Evolutionary conservation across 2,113 vertebrate genomes (phyloP).

Genomic region (Ondatra zibethicus): DNA sequence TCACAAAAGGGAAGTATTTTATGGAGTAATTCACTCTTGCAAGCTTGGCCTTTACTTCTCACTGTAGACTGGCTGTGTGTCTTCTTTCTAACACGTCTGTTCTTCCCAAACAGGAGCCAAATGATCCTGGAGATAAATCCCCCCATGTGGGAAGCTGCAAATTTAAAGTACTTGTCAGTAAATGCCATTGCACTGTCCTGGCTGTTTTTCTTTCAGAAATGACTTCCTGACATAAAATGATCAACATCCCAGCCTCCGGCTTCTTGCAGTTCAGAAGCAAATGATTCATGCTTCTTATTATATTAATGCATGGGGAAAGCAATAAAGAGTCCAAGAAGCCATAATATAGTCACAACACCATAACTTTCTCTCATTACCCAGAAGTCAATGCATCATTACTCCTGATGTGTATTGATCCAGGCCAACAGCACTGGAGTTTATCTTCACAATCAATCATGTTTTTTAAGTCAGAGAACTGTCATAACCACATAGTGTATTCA

Average conservation of each 20-base stretch:
- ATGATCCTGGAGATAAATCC: slow-evolving; percentile 62
- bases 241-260: slow-evolving; percentile 52
- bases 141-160: slow-evolving; percentile 14
- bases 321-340: slow-evolving; percentile 74
- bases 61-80: not conserved
- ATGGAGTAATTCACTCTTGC: slow-evolving; percentile 25
- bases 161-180: slow-evolving; percentile 66
- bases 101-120: slow-evolving; percentile 19
- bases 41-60: slow-evolving; percentile 1
- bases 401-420: slow-evolving; percentile 69
- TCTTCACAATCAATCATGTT: slow-evolving; percentile 56
- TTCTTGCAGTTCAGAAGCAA: slow-evolving; percentile 62
- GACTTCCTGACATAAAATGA: slow-evolving; percentile 73
- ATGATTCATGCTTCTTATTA: slow-evolving; percentile 76
- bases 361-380: slow-evolving; percentile 76
- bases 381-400: slow-evolving; percentile 77
- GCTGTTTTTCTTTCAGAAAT: slow-evolving; percentile 74
- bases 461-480: slow-evolving; percentile 61
- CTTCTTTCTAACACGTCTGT: not conserved
- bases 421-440: slow-evolving; percentile 54
- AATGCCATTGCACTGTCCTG: slow-evolving; percentile 10
- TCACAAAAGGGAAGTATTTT: not conserved
- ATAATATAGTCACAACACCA: slow-evolving; percentile 70
- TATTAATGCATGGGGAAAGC: slow-evolving; percentile 72
- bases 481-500: slow-evolving; percentile 11